Evolutionary conservation across 2,797 vertebrate genomes (phyloP).

Genomic region (Lutjanus campechanus): DNA sequence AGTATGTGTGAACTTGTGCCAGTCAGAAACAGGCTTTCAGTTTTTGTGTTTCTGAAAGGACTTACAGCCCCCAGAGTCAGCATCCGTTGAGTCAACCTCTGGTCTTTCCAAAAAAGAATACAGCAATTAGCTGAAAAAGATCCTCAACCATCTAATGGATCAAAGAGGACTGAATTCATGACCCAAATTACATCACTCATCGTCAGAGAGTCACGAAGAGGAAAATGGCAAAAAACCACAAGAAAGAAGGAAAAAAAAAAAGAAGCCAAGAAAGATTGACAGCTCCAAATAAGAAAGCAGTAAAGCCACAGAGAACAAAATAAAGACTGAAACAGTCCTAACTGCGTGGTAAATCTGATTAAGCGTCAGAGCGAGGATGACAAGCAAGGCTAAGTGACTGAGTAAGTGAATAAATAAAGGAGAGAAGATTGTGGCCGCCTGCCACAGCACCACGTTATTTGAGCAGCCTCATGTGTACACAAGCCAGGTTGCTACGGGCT

Average conservation of each 20-base stretch:
- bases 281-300: constrained; percentile 53
- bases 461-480: constrained; percentile 74
- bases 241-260: constrained; percentile 5
- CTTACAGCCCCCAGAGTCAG: constrained; percentile 25
- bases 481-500: constrained; percentile 74
- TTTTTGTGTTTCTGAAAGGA: constrained; percentile 27
- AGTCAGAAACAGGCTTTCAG: constrained; percentile 44
- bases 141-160: constrained; percentile 39
- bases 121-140: constrained; percentile 33
- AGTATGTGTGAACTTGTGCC: constrained; percentile 23
- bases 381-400: constrained; percentile 76
- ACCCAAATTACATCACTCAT: constrained; percentile 37
- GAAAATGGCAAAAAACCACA: constrained; percentile 17
- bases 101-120: constrained; percentile 37
- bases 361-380: constrained; percentile 68
- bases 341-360: constrained; percentile 75
- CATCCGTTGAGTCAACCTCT: constrained; percentile 31
- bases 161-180: constrained; percentile 37
- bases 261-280: constrained; percentile 46
- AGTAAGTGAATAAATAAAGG: constrained; percentile 81
- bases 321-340: constrained; percentile 63
- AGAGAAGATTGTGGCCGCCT: constrained; percentile 74
- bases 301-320: constrained; percentile 61
- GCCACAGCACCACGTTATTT: constrained; percentile 72
- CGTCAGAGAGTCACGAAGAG: constrained; percentile 21